A percentile compares a stretch with the other conserved stretches of the same genome.
phyloP scores from a whole-genome alignment of 2,797 vertebrate genomes.

The Diplodus puntazzo region DNA sequence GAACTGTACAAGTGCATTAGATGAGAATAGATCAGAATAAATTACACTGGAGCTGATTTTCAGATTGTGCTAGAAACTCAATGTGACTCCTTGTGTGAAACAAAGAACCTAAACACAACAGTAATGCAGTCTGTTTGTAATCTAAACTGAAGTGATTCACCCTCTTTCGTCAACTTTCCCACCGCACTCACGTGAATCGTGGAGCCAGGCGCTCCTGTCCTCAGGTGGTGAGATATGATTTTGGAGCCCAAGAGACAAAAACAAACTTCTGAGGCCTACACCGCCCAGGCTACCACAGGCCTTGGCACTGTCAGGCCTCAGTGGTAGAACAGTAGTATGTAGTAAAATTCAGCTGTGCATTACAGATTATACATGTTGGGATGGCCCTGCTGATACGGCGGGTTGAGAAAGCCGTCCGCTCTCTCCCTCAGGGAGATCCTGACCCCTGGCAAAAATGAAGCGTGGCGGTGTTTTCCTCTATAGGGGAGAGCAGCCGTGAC shows the following conservation, averaged over 20 bases:
- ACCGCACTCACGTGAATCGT: constrained; percentile 38
- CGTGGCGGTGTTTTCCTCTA: constrained; percentile 75
- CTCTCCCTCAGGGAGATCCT: constrained; percentile 75
- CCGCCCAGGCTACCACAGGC: constrained; percentile 74
- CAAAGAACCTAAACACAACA: constrained; percentile 13
- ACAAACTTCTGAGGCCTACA: constrained; percentile 72
- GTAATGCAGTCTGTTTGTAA: constrained; percentile 8
- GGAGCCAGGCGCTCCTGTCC: constrained; percentile 56
- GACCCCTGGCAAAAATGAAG: constrained; percentile 73
- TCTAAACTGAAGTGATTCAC: constrained; percentile 19
- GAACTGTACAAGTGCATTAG: neutral
- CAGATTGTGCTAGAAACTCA: neutral
- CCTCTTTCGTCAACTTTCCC: constrained; percentile 31
- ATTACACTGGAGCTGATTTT: neutral
- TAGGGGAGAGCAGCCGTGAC: constrained; percentile 75
- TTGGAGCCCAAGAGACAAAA: constrained; percentile 69
- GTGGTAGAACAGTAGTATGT: constrained; percentile 68
- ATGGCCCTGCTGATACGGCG: constrained; percentile 70
- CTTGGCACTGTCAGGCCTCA: constrained; percentile 68
- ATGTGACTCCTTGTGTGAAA: neutral
- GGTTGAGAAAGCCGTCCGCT: constrained; percentile 60
- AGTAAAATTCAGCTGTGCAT: constrained; percentile 73
- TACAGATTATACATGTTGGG: constrained; percentile 76
- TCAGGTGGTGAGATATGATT: constrained; percentile 80
- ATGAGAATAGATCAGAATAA: constrained; percentile 8